Percentiles rank a stretch among this genome's conserved stretches.
Evolutionary conservation across 2,888 invertebrate genomes (phyloP).

Genomic region (Emesis furor): DNA sequence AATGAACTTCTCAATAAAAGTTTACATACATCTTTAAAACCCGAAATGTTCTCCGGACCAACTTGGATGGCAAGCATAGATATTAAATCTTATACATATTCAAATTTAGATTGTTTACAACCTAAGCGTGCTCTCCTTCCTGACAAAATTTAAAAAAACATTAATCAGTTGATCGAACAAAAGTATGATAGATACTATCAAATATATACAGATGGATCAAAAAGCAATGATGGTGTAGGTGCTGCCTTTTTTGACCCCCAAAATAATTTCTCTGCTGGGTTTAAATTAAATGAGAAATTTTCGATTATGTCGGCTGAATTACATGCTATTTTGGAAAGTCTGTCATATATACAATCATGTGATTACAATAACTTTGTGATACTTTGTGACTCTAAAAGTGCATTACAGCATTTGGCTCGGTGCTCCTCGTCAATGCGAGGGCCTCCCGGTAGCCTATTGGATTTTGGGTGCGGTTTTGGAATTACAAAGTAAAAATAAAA

Average conservation of each 20-base stretch:
- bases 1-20: not conserved
- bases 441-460: not conserved
- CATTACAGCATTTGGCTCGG: not conserved
- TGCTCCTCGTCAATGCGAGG: not conserved
- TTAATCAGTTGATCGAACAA: not conserved
- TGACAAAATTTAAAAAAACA: not conserved
- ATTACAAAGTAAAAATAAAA: not conserved
- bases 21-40: not conserved
- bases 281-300: not conserved
- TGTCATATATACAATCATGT: not conserved
- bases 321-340: not conserved
- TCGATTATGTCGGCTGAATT: not conserved
- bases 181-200: not conserved
- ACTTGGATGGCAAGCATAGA: constrained; percentile 6
- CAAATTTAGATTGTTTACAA: not conserved
- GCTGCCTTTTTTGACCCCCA: not conserved
- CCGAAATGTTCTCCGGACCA: not conserved
- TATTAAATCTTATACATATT: not conserved
- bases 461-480: not conserved
- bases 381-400: not conserved
- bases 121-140: not conserved
- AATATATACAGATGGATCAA: constrained; percentile 8
- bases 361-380: not conserved
- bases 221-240: not conserved
- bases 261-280: not conserved